phyloP scores from a whole-genome alignment of 2,113 vertebrate species.

The Orycteropus afer region DNA sequence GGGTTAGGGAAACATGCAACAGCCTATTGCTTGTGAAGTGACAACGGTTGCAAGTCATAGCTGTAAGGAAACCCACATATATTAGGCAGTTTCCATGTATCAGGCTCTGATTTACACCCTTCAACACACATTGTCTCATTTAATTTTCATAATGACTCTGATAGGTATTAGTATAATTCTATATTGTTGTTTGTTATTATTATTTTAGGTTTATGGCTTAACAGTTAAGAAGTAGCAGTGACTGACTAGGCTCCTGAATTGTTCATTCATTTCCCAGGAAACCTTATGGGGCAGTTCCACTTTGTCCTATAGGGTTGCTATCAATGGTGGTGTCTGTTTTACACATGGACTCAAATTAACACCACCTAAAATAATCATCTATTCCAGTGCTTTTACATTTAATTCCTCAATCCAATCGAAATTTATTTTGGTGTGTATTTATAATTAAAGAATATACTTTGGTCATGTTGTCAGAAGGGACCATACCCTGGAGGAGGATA shows the following conservation, averaged over 20 bases:
- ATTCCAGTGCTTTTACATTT: constrained; percentile 14
- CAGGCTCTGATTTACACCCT: not conserved
- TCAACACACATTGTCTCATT: not conserved
- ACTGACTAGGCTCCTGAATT: constrained; percentile 62
- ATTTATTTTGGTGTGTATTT: not conserved
- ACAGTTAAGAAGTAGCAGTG: constrained; percentile 62
- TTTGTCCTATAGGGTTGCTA: too few relatives aligned
- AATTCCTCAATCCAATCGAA: not conserved
- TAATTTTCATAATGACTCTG: not conserved
- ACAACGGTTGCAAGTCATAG: not conserved
- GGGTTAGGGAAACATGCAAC: not conserved
- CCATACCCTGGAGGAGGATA: too few relatives aligned
- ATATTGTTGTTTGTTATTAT: constrained; percentile 60
- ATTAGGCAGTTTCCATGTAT: not conserved
- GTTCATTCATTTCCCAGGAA: constrained; percentile 76
- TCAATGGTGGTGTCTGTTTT: too few relatives aligned
- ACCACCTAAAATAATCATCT: not conserved
- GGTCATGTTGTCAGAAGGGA: too few relatives aligned
- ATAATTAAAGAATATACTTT: not conserved
- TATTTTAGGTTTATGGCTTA: constrained; percentile 51
- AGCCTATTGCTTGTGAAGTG: not conserved
- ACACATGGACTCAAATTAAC: not conserved
- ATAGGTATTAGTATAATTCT: not conserved
- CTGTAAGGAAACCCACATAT: not conserved
- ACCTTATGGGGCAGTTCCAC: constrained; percentile 60